A percentile compares a stretch with the other conserved stretches of the same genome.
Evolutionary conservation across 2,888 invertebrate genomes (phyloP).

Genomic region (Leucoma salicis): DNA sequence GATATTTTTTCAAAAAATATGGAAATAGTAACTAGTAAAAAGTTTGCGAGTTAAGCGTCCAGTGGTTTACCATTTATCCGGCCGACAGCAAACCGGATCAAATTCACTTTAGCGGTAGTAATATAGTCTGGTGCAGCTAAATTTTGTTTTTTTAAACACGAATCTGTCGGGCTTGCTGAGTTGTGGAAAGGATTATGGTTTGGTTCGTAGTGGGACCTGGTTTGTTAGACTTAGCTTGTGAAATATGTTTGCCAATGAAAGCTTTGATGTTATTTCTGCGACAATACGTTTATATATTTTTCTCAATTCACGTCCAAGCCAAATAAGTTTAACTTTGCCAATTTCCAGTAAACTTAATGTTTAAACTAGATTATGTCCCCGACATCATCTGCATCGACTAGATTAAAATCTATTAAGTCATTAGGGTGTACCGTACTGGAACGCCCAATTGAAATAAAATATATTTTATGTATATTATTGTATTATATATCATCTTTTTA

Average conservation of each 20-base stretch:
- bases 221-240: not conserved
- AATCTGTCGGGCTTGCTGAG: slow-evolving; percentile 24
- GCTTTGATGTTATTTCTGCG: too few species aligned
- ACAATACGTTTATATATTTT: too few species aligned
- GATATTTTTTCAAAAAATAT: slow-evolving; percentile 16
- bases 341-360: too few species aligned
- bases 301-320: too few species aligned
- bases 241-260: not conserved
- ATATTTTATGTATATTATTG: too few species aligned
- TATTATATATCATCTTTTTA: too few species aligned
- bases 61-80: slow-evolving; percentile 20
- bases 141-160: slow-evolving; percentile 16
- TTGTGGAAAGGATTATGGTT: not conserved
- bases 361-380: too few species aligned
- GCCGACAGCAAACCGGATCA: slow-evolving; percentile 29
- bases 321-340: too few species aligned
- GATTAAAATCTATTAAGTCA: too few species aligned
- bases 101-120: slow-evolving; percentile 38
- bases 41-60: slow-evolving; percentile 3
- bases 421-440: too few species aligned
- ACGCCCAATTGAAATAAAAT: too few species aligned
- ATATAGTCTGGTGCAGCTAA: slow-evolving; percentile 19
- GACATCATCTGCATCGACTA: too few species aligned
- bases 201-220: slow-evolving; percentile 1
- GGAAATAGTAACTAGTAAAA: slow-evolving; percentile 9